phyloP scores from a whole-genome alignment of 2,888 invertebrate genomes.

The Schrankia costaestrigalis region DNA sequence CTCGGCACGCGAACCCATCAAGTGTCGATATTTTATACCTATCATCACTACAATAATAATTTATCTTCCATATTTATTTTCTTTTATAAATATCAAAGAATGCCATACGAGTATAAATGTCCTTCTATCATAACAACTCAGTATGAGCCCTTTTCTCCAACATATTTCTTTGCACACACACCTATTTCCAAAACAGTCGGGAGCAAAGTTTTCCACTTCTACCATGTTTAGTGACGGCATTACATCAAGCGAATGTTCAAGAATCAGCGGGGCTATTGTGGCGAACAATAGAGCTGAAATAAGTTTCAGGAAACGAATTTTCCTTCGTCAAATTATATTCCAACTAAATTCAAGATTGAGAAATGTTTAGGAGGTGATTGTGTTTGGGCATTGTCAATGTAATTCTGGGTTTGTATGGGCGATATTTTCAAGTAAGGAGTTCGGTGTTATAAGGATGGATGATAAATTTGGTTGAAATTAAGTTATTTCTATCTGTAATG shows the following conservation, averaged over 20 bases:
- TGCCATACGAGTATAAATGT: background rate
- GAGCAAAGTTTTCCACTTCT: constrained; percentile 24
- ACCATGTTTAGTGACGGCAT: constrained; percentile 26
- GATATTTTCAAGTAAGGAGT: too few species aligned
- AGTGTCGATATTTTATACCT: too few species aligned
- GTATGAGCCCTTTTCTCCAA: constrained; percentile 13
- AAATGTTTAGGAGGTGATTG: constrained; percentile 15
- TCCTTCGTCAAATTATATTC: constrained; percentile 62
- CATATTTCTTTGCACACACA: constrained; percentile 25
- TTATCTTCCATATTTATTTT: background rate
- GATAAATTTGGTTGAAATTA: too few species aligned
- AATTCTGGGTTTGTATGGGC: background rate
- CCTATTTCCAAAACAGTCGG: constrained; percentile 17
- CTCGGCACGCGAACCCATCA: too few species aligned
- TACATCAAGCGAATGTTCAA: constrained; percentile 44
- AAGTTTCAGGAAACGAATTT: constrained; percentile 63
- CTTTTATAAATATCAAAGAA: background rate
- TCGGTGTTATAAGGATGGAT: too few species aligned
- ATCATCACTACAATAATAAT: too few species aligned
- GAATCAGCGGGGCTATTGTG: constrained; percentile 69
- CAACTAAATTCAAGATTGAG: constrained; percentile 37
- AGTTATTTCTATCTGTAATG: too few species aligned
- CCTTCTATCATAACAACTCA: constrained; percentile 1
- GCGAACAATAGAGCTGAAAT: constrained; percentile 64
- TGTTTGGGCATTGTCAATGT: background rate